Percentiles rank a stretch among this genome's conserved stretches.
Evolutionary conservation across 2,113 vertebrate species (phyloP).

Genomic region (Thamnaconus septentrionalis): DNA sequence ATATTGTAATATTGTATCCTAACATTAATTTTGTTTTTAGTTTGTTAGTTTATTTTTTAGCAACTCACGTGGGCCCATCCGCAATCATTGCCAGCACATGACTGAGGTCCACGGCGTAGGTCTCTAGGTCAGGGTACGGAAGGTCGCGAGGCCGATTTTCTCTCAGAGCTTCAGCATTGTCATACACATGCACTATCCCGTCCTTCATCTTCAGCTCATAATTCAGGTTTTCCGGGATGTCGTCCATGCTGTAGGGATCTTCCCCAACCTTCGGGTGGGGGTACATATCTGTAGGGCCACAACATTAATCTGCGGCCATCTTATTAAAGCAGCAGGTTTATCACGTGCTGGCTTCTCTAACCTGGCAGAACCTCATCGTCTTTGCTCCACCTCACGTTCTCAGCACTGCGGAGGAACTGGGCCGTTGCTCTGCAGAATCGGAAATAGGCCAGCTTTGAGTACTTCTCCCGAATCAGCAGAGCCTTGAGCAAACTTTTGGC

Average conservation of each 20-base stretch:
- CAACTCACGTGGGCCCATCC: conserved; percentile 90
- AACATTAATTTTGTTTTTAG: no score
- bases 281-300: conserved; percentile 76
- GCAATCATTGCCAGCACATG: conserved; percentile 91
- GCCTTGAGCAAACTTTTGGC: conserved; percentile 89
- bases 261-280: conserved; percentile 78
- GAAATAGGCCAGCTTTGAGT: conserved; percentile 89
- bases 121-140: conserved; percentile 92
- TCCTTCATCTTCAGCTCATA: conserved; percentile 86
- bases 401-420: conserved; percentile 82
- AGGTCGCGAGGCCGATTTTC: conserved; percentile 80
- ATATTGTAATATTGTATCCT: no score
- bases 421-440: conserved; percentile 87
- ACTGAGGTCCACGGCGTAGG: conserved; percentile 90
- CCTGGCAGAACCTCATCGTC: conserved; percentile 89
- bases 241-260: conserved; percentile 87
- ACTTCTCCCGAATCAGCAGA: conserved; percentile 91
- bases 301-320: conserved; percentile 9
- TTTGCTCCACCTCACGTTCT: conserved; percentile 75
- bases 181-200: conserved; percentile 88
- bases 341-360: conserved; percentile 38
- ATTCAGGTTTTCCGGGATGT: conserved; percentile 85
- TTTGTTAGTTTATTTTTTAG: conserved; percentile 5
- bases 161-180: conserved; percentile 76
- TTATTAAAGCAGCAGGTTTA: neutral